Evolutionary conservation across 1,140 invertebrate genomes (phyloP).

Genomic region (Euwallacea similis): DNA sequence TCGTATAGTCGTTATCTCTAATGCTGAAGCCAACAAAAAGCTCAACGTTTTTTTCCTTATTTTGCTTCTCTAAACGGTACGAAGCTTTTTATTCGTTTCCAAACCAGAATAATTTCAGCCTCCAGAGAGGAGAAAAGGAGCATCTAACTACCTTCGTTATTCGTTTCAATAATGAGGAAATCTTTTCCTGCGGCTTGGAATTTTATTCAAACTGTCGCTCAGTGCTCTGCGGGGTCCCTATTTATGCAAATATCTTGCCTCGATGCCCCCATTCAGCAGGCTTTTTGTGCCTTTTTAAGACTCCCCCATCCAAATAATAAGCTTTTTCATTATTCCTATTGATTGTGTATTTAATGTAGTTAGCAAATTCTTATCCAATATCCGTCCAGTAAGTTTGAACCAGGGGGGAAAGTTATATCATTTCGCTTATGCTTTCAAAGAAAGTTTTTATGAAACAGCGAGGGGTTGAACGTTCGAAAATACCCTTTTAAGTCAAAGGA

Average conservation of each 20-base stretch:
- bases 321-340: slow-evolving; percentile 1
- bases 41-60: not conserved
- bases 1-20: not conserved
- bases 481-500: slow-evolving; percentile 4
- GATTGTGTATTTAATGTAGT: not conserved
- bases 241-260: slow-evolving; percentile 13
- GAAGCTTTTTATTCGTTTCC: not conserved
- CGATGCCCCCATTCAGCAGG: slow-evolving; percentile 8
- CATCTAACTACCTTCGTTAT: slow-evolving; percentile 17
- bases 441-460: not conserved
- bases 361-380: not conserved
- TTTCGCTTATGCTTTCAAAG: slow-evolving; percentile 1
- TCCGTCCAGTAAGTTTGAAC: not conserved
- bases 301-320: not conserved
- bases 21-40: not conserved
- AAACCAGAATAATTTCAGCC: not conserved
- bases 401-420: not conserved
- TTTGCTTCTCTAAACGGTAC: not conserved
- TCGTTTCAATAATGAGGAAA: slow-evolving; percentile 14
- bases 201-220: slow-evolving; percentile 19
- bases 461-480: not conserved
- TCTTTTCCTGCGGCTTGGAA: slow-evolving; percentile 9
- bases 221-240: not conserved
- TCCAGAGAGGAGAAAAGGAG: not conserved
- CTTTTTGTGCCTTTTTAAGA: not conserved